Evolutionary conservation across 2,113 vertebrate genomes (phyloP).

Genomic region (Anarhynchus alexandrinus): DNA sequence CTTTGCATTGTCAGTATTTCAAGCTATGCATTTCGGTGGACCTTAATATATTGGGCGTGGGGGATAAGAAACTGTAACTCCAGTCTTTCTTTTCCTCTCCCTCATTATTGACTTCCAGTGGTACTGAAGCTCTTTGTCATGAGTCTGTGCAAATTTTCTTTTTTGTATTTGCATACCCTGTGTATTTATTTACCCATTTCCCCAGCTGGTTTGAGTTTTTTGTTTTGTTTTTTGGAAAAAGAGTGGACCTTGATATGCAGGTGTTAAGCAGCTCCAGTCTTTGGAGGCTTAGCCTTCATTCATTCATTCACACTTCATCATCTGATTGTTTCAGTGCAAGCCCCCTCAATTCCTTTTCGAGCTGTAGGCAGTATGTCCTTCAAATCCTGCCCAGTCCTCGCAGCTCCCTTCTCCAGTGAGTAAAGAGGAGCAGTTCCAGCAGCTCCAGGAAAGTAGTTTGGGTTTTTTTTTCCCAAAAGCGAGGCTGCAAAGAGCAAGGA

Average conservation of each 20-base stretch:
- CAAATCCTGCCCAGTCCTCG: neutral
- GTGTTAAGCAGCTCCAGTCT: neutral
- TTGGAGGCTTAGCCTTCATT: neutral
- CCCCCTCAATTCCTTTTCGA: neutral
- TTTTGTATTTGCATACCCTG: neutral
- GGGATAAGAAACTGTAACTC: neutral
- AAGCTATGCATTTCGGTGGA: neutral
- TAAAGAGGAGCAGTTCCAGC: neutral
- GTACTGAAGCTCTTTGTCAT: neutral
- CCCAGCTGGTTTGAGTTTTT: neutral
- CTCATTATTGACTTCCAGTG: neutral
- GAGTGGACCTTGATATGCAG: neutral
- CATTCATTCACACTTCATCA: neutral
- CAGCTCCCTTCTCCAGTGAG: neutral
- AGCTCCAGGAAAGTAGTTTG: neutral
- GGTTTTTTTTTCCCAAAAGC: neutral
- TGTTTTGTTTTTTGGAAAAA: neutral
- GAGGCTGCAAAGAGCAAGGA: neutral
- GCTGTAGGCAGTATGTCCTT: neutral
- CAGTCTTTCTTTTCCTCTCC: neutral
- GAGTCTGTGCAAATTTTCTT: neutral
- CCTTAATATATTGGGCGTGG: neutral
- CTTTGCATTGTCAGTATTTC: neutral
- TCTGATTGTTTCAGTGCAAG: neutral
- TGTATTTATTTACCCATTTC: neutral